Evolutionary conservation across 2,797 vertebrate species (phyloP), one percentile per base, ranked within the genome.

Genomic region (Enoplosus armatus): DNA sequence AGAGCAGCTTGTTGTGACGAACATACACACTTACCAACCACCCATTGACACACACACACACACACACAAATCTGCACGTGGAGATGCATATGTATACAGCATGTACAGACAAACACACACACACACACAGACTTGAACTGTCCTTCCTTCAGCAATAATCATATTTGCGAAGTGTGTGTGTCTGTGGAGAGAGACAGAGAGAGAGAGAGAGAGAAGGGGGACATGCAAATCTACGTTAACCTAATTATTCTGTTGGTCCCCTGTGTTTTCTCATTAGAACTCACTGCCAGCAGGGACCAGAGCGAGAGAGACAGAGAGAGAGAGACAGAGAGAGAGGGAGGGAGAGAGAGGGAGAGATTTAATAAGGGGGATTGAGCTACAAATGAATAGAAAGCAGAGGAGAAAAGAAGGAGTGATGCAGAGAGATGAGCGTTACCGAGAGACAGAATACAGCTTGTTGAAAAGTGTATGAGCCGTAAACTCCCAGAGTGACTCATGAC

Each of bases 161-260:
- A 61, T 81, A 77, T 85, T 83, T 83, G 43, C 15, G 8, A 41
- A 66, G 8, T 8, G 62, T 54, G 18, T 20, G 4, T 51, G 60
- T 41, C 8, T 39, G 53, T 10, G 3, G 53, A 63, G 59, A 72
- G 72, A 75, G 80, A 45, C n/a, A n/a, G 53, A 63, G 59, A 72
- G 53, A 63, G 59, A 72, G 53, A 63, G 59, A 72, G 72, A 75
- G 80, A 45, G 68, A 74, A 50, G 33, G 60, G 74, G 77, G 80
- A 74, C 86, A 89, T 91, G 89, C 85, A 92, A 88, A 93, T 92
- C 89, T 72, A 72, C 70, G 70, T 84, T 94, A 95, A 95, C 93
- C 92, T 89, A 94, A 94, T 94, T 92, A 94, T 90, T 90, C 67
- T 90, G 85, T 86, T 72, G 88, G 90, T 92, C 91, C 85, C 90